A percentile compares a stretch with the other conserved stretches of the same genome.
Conservation (phyloP, 2,113 vertebrate species). For the Vidua chalybeata region DNA sequence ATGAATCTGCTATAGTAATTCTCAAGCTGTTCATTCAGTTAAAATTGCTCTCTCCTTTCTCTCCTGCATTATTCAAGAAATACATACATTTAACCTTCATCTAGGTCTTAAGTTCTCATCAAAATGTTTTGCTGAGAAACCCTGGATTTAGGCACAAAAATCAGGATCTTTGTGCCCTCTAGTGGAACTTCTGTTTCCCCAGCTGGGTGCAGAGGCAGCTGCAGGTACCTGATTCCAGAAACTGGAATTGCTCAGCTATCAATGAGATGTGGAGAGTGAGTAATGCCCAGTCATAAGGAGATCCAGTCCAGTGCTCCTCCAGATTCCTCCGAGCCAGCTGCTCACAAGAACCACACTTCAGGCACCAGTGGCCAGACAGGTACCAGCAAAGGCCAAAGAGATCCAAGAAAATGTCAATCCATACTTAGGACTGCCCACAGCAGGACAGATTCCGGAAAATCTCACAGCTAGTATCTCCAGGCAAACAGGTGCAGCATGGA, state of each 20-base stretch:
- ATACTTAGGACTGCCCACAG: no score
- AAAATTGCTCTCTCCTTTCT: not conserved
- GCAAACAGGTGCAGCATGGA: not conserved
- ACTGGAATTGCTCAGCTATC: not conserved
- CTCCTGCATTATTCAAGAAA: not conserved
- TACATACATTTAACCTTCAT: not conserved
- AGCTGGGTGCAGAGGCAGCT: not conserved
- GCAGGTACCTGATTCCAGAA: rapidly evolving
- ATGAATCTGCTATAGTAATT: not conserved
- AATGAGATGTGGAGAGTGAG: rapidly evolving
- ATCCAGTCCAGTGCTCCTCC: not conserved
- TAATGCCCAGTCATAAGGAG: not conserved
- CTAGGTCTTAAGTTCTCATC: not conserved
- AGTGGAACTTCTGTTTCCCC: conserved; percentile 20
- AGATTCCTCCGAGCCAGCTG: not conserved
- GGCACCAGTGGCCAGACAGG: not conserved
- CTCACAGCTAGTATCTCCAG: not conserved
- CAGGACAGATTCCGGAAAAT: not conserved
- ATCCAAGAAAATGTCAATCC: not conserved
- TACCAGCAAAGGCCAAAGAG: not conserved
- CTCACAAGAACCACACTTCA: not conserved
- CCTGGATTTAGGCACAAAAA: not conserved
- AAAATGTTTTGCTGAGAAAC: not conserved
- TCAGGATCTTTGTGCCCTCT: conserved; percentile 43
- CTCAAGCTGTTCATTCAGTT: not conserved